These are phyloP conservation scores for Drosophila miranda DNA, from an alignment of 1,140 invertebrate species.

Conservation along the genomic window DNA sequence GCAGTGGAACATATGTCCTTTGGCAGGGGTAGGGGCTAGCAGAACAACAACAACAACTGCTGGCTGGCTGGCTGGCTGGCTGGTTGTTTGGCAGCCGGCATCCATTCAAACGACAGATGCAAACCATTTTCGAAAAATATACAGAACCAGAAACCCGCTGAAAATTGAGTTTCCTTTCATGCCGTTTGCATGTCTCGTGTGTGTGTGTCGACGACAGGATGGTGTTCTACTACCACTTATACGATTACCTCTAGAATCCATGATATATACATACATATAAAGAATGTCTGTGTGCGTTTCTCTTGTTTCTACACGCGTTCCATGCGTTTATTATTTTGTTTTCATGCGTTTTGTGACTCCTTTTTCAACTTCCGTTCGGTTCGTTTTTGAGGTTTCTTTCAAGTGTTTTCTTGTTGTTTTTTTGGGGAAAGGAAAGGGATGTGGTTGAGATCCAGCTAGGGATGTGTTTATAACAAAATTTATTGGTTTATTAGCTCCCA, in stretches of 20 bases:
- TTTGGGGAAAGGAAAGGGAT: slow-evolving; percentile 9
- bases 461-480: slow-evolving; percentile 1
- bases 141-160: slow-evolving; percentile 20
- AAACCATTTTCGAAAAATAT: slow-evolving; percentile 36
- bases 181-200: slow-evolving; percentile 14
- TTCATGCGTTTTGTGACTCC: slow-evolving; percentile 29
- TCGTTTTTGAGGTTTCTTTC: slow-evolving; percentile 44
- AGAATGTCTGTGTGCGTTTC: slow-evolving; percentile 16
- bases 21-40: slow-evolving; percentile 1
- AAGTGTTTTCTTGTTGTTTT: slow-evolving; percentile 32
- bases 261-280: slow-evolving; percentile 1
- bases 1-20: slow-evolving; percentile 36
- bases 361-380: slow-evolving; percentile 51
- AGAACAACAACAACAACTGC: slow-evolving; percentile 24
- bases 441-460: slow-evolving; percentile 12
- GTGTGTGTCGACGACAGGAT: slow-evolving; percentile 19
- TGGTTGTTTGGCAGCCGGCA: slow-evolving; percentile 3
- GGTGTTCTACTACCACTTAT: too few relatives aligned
- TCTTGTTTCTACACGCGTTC: slow-evolving; percentile 7
- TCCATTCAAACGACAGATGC: slow-evolving; percentile 45
- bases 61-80: slow-evolving; percentile 8
- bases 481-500: not conserved
- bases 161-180: slow-evolving; percentile 18
- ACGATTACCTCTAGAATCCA: slow-evolving; percentile 13
- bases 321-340: slow-evolving; percentile 9